These are phyloP conservation scores for Baronia brevicornis DNA, from an alignment of 2,888 invertebrate genomes.

Conservation along the genomic window DNA sequence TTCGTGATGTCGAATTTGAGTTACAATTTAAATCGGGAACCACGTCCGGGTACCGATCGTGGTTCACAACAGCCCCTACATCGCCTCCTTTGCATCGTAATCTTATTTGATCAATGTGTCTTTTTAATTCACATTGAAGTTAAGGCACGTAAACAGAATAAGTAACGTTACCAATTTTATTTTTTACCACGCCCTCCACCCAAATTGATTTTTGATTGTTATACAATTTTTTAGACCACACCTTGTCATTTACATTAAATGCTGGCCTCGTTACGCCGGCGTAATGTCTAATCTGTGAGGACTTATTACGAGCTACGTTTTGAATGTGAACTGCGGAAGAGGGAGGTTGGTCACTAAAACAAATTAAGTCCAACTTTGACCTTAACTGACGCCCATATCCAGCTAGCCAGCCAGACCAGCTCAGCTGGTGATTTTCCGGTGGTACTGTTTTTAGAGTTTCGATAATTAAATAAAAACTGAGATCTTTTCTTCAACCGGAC, in stretches of 20 bases:
- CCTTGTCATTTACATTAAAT: constrained; percentile 4
- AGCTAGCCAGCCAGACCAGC: too few relatives aligned
- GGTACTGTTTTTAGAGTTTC: constrained; percentile 10
- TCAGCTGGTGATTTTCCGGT: constrained; percentile 9
- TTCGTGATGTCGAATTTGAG: too few relatives aligned
- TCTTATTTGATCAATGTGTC: constrained; percentile 8
- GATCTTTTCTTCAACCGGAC: background rate
- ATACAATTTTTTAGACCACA: constrained; percentile 3
- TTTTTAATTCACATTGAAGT: background rate
- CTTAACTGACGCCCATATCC: constrained; percentile 4
- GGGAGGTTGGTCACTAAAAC: background rate
- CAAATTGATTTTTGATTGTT: constrained; percentile 6
- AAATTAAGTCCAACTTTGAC: constrained; percentile 8
- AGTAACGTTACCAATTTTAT: constrained; percentile 1
- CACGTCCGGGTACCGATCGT: too few relatives aligned
- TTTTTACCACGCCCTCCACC: constrained; percentile 1
- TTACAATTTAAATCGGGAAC: too few relatives aligned
- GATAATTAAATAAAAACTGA: constrained; percentile 9
- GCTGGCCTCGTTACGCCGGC: constrained; percentile 1
- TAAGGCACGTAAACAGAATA: constrained; percentile 1
- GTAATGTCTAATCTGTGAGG: constrained; percentile 5
- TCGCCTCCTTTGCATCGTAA: too few relatives aligned
- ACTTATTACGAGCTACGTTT: constrained; percentile 3
- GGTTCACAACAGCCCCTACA: too few relatives aligned
- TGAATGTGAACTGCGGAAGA: constrained; percentile 4